Percentiles rank a stretch among this genome's conserved stretches.
Conservation (phyloP, 2,888 invertebrate species). For the Megaustenia siamemsis region DNA sequence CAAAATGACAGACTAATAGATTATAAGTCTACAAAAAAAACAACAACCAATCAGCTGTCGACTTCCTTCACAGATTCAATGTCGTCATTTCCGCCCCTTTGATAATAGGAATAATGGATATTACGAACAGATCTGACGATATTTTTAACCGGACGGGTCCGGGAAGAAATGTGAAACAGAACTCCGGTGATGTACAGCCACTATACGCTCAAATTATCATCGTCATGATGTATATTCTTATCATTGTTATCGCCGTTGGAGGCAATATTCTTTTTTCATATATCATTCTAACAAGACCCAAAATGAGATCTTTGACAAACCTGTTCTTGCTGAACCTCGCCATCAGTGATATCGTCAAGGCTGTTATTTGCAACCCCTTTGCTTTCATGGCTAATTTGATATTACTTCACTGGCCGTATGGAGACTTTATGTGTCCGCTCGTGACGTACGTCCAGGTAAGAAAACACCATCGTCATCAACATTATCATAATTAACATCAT, state of each 20-base stretch:
- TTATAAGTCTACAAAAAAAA: too few species aligned
- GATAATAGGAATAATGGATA: not conserved
- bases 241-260: slow-evolving; percentile 80
- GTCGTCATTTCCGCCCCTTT: not conserved
- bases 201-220: slow-evolving; percentile 74
- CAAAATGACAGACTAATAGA: too few species aligned
- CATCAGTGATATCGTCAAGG: slow-evolving; percentile 80
- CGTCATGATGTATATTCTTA: slow-evolving; percentile 80
- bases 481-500: not conserved
- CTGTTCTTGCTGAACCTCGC: slow-evolving; percentile 82
- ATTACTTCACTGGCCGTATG: slow-evolving; percentile 93
- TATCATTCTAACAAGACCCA: slow-evolving; percentile 89
- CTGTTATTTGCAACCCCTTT: slow-evolving; percentile 81
- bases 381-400: slow-evolving; percentile 88
- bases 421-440: slow-evolving; percentile 88
- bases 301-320: slow-evolving; percentile 95
- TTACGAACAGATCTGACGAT: not conserved
- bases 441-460: slow-evolving; percentile 88
- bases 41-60: too few species aligned
- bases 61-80: too few species aligned
- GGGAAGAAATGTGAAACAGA: not conserved
- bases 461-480: slow-evolving; percentile 36
- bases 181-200: slow-evolving; percentile 37
- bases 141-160: not conserved
- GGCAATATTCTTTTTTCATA: slow-evolving; percentile 87